Evolutionary conservation across 2,888 invertebrate species (phyloP).

Genomic region (Spodoptera picta): DNA sequence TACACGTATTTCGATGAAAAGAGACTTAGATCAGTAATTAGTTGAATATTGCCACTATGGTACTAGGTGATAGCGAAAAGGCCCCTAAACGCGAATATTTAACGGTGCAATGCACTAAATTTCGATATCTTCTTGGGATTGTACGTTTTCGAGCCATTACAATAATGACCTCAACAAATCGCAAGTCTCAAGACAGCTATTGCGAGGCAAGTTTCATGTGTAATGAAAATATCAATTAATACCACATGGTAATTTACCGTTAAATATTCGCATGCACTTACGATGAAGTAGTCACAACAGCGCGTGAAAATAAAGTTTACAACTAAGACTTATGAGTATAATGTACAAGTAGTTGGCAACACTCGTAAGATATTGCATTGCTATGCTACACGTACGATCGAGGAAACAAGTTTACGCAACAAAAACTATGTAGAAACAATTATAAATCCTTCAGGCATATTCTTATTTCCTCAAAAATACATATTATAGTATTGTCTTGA

Average conservation of each 20-base stretch:
- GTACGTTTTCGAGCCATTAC: too few species aligned
- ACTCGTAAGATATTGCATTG: conserved; percentile 54
- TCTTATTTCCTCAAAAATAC: conserved; percentile 58
- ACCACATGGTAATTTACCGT: background rate
- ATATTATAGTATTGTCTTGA: conserved; percentile 59
- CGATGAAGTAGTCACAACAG: conserved; percentile 55
- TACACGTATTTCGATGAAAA: conserved; percentile 35
- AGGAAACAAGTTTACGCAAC: conserved; percentile 47
- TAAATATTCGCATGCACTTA: conserved; percentile 43
- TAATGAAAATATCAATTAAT: too few species aligned
- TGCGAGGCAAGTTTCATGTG: too few species aligned
- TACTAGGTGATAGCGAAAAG: conserved; percentile 49
- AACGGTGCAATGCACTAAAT: conserved; percentile 20
- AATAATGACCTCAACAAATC: too few species aligned
- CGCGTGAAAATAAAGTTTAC: conserved; percentile 35
- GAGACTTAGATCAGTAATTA: conserved; percentile 27
- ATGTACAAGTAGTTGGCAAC: conserved; percentile 60
- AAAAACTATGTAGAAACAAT: conserved; percentile 10
- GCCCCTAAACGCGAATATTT: conserved; percentile 48
- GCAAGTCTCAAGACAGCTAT: too few species aligned
- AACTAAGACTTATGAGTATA: conserved; percentile 59
- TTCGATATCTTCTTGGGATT: background rate
- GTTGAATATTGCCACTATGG: conserved; percentile 31
- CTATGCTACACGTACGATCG: conserved; percentile 46
- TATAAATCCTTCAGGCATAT: conserved; percentile 20